Percentiles rank a stretch among this genome's conserved stretches.
These are phyloP conservation scores for Formica aserva DNA, from an alignment of 2,888 invertebrate genomes.

Conservation along the genomic window DNA sequence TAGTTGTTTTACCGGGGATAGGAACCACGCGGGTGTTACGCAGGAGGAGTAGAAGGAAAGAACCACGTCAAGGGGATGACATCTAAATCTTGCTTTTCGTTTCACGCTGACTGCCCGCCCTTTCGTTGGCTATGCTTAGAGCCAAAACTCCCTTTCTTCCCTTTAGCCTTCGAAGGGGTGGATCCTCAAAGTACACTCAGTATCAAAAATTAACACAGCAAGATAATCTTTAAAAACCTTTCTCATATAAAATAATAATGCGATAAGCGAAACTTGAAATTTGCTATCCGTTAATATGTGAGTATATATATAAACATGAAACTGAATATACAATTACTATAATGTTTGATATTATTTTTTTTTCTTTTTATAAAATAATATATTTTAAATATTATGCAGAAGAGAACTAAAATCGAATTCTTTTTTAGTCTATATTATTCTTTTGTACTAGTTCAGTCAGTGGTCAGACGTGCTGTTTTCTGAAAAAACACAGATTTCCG, in stretches of 20 bases:
- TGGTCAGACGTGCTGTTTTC: neutral
- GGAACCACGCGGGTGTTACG: constrained; percentile 54
- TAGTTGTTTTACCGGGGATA: constrained; percentile 61
- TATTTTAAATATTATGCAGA: neutral
- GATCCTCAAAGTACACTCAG: constrained; percentile 76
- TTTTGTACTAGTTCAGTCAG: neutral
- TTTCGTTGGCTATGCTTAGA: constrained; percentile 79
- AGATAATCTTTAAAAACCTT: neutral
- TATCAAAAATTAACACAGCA: constrained; percentile 32
- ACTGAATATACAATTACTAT: neutral
- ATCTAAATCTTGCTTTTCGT: constrained; percentile 84
- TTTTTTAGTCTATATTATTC: neutral
- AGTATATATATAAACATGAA: neutral
- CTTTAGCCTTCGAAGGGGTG: constrained; percentile 74
- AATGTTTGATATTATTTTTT: constrained; percentile 3
- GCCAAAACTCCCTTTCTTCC: constrained; percentile 73
- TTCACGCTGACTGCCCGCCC: constrained; percentile 84
- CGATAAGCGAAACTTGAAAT: neutral
- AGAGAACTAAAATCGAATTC: neutral
- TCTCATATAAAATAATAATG: neutral
- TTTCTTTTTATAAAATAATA: neutral
- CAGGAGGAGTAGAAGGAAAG: constrained; percentile 76
- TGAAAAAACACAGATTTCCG: neutral
- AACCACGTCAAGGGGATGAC: constrained; percentile 83
- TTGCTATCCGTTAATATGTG: neutral